A percentile compares a stretch with the other conserved stretches of the same genome.
Evolutionary conservation across 2,113 vertebrate genomes (phyloP).

Genomic region (Xiphophorus maculatus): DNA sequence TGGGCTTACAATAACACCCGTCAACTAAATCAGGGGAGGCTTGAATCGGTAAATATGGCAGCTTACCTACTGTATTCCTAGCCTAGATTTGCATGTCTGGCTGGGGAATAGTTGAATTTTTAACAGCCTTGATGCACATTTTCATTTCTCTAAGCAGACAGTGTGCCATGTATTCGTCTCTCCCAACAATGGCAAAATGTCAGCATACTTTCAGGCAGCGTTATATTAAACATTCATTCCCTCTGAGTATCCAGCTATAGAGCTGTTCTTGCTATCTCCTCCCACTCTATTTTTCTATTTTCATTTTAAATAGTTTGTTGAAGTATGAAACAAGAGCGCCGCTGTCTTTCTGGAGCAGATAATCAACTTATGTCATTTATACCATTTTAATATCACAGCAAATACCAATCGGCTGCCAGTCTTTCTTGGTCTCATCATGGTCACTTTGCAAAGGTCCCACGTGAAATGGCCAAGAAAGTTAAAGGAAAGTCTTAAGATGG

Average conservation of each 20-base stretch:
- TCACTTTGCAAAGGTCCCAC: slow-evolving; percentile 44
- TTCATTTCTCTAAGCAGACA: slow-evolving; percentile 68
- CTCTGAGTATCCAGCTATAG: slow-evolving; percentile 65
- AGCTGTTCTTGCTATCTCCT: slow-evolving; percentile 37
- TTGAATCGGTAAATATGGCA: slow-evolving; percentile 17
- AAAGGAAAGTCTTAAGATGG: slow-evolving; percentile 62
- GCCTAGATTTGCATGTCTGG: slow-evolving; percentile 51
- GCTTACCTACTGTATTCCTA: slow-evolving; percentile 44
- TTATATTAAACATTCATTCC: slow-evolving; percentile 77
- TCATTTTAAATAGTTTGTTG: slow-evolving; percentile 24
- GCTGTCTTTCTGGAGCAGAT: slow-evolving; percentile 32
- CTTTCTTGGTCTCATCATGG: slow-evolving; percentile 33
- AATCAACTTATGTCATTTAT: slow-evolving; percentile 1
- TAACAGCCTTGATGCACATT: slow-evolving; percentile 74
- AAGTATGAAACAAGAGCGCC: slow-evolving; percentile 32
- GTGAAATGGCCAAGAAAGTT: slow-evolving; percentile 63
- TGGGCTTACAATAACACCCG: slow-evolving; percentile 27
- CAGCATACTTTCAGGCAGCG: slow-evolving; percentile 73
- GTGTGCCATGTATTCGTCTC: slow-evolving; percentile 70
- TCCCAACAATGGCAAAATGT: slow-evolving; percentile 78
- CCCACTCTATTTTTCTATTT: slow-evolving; percentile 56
- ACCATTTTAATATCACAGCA: slow-evolving; percentile 28
- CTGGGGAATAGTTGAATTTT: slow-evolving; percentile 61
- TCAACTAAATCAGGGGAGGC: slow-evolving; percentile 26
- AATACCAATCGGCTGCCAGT: slow-evolving; percentile 32